phyloP scores from a whole-genome alignment of 2,888 invertebrate genomes.

The Eueremaeus valkanovi region DNA sequence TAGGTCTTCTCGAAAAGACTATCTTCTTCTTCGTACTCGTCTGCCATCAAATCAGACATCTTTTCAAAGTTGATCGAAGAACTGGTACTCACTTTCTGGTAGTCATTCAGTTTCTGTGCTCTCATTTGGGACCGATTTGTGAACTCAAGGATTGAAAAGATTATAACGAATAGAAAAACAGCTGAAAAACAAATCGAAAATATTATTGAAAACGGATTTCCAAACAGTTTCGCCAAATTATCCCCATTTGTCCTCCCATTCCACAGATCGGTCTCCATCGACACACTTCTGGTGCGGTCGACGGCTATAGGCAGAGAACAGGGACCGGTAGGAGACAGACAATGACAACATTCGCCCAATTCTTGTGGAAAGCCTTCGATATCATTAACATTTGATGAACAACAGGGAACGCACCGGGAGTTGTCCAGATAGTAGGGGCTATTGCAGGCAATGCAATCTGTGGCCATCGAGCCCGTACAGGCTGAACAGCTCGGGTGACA shows the following conservation, averaged over 20 bases:
- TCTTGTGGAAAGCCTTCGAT: slow-evolving; percentile 40
- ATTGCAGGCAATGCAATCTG: slow-evolving; percentile 36
- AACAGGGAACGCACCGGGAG: slow-evolving; percentile 43
- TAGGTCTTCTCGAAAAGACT: slow-evolving; percentile 30
- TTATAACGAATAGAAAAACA: slow-evolving; percentile 41
- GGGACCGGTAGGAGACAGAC: slow-evolving; percentile 37
- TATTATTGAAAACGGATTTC: slow-evolving; percentile 41
- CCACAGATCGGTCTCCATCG: background rate
- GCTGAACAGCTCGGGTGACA: slow-evolving; percentile 45
- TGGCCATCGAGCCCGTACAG: slow-evolving; percentile 44
- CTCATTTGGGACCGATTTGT: slow-evolving; percentile 8
- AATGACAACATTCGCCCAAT: slow-evolving; percentile 43
- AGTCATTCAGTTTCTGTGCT: background rate
- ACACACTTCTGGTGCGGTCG: slow-evolving; percentile 37
- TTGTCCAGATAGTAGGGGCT: slow-evolving; percentile 39
- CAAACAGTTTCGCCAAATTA: slow-evolving; percentile 39
- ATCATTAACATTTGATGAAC: slow-evolving; percentile 8
- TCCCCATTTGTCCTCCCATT: background rate
- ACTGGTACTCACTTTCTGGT: slow-evolving; percentile 12
- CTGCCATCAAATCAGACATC: slow-evolving; percentile 14
- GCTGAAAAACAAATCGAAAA: slow-evolving; percentile 42
- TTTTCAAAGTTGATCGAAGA: slow-evolving; percentile 24
- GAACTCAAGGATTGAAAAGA: slow-evolving; percentile 43
- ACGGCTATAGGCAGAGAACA: slow-evolving; percentile 32
- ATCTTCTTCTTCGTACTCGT: slow-evolving; percentile 36